Conservation (phyloP, 2,888 invertebrate species). For the Nebria salina region DNA sequence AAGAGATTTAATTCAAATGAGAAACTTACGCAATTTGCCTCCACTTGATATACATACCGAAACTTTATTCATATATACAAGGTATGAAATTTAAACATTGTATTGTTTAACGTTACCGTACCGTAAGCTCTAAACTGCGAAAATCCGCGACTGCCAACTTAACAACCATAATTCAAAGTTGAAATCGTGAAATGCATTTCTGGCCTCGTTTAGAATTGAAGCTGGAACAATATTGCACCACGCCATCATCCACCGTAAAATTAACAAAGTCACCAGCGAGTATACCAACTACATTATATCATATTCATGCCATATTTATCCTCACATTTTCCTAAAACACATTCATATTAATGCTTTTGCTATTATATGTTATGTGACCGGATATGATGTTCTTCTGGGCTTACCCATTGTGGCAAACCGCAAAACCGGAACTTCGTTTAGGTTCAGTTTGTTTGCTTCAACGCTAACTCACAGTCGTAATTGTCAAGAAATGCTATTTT, state of each 20-base stretch:
- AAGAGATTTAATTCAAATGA: not conserved
- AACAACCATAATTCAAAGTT: conserved; percentile 19
- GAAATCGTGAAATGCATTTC: conserved; percentile 3
- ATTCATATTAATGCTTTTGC: not conserved
- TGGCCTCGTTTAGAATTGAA: not conserved
- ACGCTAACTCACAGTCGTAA: not conserved
- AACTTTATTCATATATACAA: conserved; percentile 12
- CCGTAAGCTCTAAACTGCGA: not conserved
- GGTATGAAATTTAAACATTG: conserved; percentile 15
- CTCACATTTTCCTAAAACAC: not conserved
- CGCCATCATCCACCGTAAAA: not conserved
- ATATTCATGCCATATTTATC: not conserved
- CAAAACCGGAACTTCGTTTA: not conserved
- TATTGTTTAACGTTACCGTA: conserved; percentile 8
- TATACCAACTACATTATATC: not conserved
- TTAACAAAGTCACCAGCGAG: conserved; percentile 14
- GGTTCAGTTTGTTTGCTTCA: not conserved
- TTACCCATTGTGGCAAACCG: not conserved
- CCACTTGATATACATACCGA: conserved; percentile 1
- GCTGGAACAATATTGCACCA: conserved; percentile 4
- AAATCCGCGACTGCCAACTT: conserved; percentile 10
- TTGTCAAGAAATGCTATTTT: not conserved
- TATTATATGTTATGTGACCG: not conserved
- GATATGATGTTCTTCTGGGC: not conserved
- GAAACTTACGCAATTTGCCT: not conserved